Evolutionary conservation across 2,888 invertebrate species (phyloP).

Genomic region (Polyommatus icarus): DNA sequence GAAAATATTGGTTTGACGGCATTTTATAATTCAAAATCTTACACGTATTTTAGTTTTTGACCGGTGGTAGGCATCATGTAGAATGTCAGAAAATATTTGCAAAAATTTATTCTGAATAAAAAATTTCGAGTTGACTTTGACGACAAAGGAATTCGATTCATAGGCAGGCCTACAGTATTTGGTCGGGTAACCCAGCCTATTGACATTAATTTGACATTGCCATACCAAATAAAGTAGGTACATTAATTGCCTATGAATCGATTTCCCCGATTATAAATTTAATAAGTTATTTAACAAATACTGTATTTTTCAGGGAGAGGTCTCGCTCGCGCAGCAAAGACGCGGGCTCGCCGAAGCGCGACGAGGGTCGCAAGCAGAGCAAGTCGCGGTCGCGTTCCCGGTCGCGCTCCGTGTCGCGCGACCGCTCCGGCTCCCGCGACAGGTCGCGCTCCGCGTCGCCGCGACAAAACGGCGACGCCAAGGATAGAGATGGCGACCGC

Average conservation of each 20-base stretch:
- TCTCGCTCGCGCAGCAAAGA: slow-evolving; percentile 86
- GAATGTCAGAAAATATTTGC: too few species aligned
- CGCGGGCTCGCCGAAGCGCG: slow-evolving; percentile 66
- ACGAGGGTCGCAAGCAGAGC: slow-evolving; percentile 63
- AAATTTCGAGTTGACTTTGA: neutral
- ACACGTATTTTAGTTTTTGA: neutral
- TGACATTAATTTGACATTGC: too few species aligned
- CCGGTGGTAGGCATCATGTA: too few species aligned
- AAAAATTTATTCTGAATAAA: too few species aligned
- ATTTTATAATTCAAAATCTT: neutral
- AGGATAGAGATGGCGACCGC: slow-evolving; percentile 62
- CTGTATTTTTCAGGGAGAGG: slow-evolving; percentile 74
- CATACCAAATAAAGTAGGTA: too few species aligned
- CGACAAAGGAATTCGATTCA: neutral
- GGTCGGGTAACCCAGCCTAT: too few species aligned
- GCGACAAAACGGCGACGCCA: slow-evolving; percentile 64
- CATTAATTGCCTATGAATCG: neutral
- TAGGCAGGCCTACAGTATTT: neutral
- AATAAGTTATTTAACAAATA: neutral
- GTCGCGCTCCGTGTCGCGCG: slow-evolving; percentile 55
- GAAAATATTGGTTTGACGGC: neutral
- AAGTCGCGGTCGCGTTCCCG: slow-evolving; percentile 62
- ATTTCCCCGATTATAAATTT: neutral
- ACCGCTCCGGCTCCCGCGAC: slow-evolving; percentile 58
- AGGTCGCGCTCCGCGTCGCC: slow-evolving; percentile 61